phyloP scores from a whole-genome alignment of 2,113 vertebrate genomes.

The Calypte anna region DNA sequence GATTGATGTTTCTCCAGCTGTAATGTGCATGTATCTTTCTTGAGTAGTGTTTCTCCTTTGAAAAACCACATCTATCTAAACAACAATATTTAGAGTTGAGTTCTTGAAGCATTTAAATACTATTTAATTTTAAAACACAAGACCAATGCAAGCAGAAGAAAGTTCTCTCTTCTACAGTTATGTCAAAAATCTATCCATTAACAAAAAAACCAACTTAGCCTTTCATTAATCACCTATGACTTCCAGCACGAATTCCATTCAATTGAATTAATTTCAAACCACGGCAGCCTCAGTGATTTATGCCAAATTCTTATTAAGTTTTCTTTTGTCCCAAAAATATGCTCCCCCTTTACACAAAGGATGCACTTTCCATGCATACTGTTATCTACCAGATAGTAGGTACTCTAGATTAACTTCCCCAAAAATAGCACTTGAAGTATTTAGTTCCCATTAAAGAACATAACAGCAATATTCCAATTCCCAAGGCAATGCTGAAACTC shows the following conservation, averaged over 20 bases:
- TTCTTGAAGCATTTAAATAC: not conserved
- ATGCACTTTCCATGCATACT: not conserved
- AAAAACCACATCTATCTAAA: slow-evolving; percentile 50
- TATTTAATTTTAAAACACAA: not conserved
- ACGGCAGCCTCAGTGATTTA: not conserved
- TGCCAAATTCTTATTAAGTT: not conserved
- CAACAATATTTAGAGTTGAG: not conserved
- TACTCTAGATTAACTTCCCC: not conserved
- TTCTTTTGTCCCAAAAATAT: not conserved
- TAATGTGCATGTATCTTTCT: slow-evolving; percentile 64
- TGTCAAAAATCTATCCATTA: not conserved
- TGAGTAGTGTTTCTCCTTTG: slow-evolving; percentile 38
- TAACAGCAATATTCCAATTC: not conserved
- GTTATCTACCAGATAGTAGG: not conserved
- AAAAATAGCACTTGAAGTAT: not conserved
- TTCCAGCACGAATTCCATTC: not conserved
- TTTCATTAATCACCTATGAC: not conserved
- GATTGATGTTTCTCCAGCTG: slow-evolving; percentile 68
- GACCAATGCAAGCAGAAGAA: not conserved
- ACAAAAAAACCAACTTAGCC: not conserved
- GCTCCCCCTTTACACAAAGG: not conserved
- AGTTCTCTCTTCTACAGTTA: not conserved
- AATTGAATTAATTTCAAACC: not conserved
- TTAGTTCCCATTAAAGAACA: not conserved
- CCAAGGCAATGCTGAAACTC: not conserved